Conservation (phyloP, 2,113 vertebrate genomes). For the Eolophus roseicapilla region DNA sequence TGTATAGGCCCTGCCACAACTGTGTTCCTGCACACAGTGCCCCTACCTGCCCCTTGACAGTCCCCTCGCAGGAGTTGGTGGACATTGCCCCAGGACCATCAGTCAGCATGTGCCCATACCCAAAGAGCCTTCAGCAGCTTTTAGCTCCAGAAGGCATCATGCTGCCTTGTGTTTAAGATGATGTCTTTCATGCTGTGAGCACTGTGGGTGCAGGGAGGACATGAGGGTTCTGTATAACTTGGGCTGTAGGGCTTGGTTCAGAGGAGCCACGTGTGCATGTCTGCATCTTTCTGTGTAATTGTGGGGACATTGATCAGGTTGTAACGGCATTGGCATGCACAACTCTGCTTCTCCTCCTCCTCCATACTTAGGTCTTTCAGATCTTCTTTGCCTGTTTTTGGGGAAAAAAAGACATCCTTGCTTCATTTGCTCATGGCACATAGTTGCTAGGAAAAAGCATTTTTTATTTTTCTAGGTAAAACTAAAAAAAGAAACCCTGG, state of each 20-base stretch:
- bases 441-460: neutral
- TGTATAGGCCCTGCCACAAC: neutral
- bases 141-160: accelerated
- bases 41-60: neutral
- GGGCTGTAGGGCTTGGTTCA: neutral
- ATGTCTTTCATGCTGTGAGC: neutral
- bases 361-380: neutral
- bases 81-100: accelerated
- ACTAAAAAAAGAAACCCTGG: neutral
- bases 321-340: accelerated
- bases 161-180: neutral
- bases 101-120: accelerated
- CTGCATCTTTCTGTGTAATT: neutral
- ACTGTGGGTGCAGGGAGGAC: neutral
- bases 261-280: accelerated
- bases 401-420: neutral
- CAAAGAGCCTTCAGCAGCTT: neutral
- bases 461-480: neutral
- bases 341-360: neutral
- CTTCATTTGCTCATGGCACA: neutral
- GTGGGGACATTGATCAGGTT: accelerated
- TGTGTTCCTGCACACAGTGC: neutral
- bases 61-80: neutral
- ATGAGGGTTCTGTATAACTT: neutral
- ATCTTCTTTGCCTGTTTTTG: neutral